Evolutionary conservation across 2,113 vertebrate species (phyloP), one percentile per base, ranked within the genome.

Genomic region (Bufo bufo): DNA sequence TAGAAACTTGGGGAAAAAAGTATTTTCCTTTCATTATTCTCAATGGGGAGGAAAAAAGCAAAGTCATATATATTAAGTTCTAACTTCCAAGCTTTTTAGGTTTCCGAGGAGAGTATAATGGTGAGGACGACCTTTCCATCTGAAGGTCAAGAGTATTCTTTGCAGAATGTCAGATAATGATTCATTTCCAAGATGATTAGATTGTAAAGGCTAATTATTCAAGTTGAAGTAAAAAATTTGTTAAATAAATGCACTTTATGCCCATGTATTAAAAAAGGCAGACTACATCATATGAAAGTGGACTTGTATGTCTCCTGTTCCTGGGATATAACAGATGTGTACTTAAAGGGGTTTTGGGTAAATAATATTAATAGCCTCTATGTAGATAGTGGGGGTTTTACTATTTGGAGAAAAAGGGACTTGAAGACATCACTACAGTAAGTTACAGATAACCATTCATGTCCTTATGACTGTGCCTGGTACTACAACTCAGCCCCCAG

Each of bases 21-120:
- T 84, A 20, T 86, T 87, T 90, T 87, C 50, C 71, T 84, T 89
- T 84, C 7, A 20, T 87, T 90, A 90, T 10, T 91, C 58, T 88
- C 69, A 80, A 8, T 72, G 88, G 63, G 17, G 52, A 65, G 13
- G 13, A 82, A 33, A 82, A 87, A 33, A 0, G 0, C 84, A 82
- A 88, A 85, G 74, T 45, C 85, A 75, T 0, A 0, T 14, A 56
- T 65, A 49, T 23, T 72, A 80, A 89, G 47, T 88, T 90, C 71
- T 75, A 75, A 90, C 81, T 88, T 77, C 82, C 87, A 89, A 83
- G 81, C 85, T 88, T 16, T 74, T 83, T 63, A 1, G 89, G 75
- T 54, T 19, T 88, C 33, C 0, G 3, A 74, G 43, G 43, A 47
- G 13, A 20, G 14, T 85, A 84, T 78, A 89, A 75, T 82, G 86